These are phyloP conservation scores for Andrena flavipes DNA, from an alignment of 2,888 invertebrate genomes.

Conservation along the genomic window DNA sequence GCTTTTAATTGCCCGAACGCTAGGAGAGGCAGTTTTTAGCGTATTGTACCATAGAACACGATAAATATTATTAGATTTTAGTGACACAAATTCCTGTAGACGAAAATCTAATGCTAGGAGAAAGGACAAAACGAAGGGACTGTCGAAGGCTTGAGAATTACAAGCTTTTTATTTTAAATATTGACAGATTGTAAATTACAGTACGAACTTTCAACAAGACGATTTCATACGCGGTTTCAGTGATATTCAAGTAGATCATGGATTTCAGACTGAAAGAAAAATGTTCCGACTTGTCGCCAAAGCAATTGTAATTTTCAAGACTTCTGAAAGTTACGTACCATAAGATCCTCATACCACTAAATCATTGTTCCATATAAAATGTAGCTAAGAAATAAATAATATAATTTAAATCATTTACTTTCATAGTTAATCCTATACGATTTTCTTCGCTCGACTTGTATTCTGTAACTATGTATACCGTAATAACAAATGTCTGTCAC, in stretches of 20 bases:
- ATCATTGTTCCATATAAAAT: slow-evolving; percentile 72
- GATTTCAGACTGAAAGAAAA: slow-evolving; percentile 25
- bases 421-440: slow-evolving; percentile 71
- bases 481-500: slow-evolving; percentile 64
- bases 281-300: slow-evolving; percentile 29
- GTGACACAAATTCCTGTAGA: slow-evolving; percentile 40
- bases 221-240: slow-evolving; percentile 44
- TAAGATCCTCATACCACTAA: slow-evolving; percentile 43
- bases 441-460: slow-evolving; percentile 53
- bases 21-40: slow-evolving; percentile 49
- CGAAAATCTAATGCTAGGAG: slow-evolving; percentile 53
- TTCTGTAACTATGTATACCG: slow-evolving; percentile 49
- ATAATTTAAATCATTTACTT: slow-evolving; percentile 78
- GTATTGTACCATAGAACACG: slow-evolving; percentile 41
- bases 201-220: slow-evolving; percentile 77
- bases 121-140: slow-evolving; percentile 65
- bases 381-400: slow-evolving; percentile 82
- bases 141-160: slow-evolving; percentile 75
- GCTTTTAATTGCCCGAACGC: slow-evolving; percentile 50
- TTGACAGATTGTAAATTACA: slow-evolving; percentile 76
- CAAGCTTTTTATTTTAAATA: slow-evolving; percentile 77
- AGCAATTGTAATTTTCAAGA: slow-evolving; percentile 74
- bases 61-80: slow-evolving; percentile 30
- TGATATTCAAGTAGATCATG: not conserved
- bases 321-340: slow-evolving; percentile 62